Evolutionary conservation across 2,113 vertebrate species (phyloP), one percentile per base, ranked within the genome.

Genomic region (Leptodactylus fuscus): DNA sequence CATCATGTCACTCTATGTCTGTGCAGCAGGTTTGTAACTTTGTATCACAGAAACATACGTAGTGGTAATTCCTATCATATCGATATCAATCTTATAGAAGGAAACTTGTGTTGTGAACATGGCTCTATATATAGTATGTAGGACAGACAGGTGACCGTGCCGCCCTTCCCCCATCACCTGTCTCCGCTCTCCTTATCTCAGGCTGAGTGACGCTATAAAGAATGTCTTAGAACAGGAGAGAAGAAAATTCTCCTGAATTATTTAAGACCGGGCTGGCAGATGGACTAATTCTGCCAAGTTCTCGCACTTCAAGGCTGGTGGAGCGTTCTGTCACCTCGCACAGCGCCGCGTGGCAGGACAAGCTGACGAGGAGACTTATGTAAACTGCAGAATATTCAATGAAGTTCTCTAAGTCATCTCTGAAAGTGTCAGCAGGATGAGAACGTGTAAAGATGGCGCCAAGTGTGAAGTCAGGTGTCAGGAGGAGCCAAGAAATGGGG

Each of bases 241-340:
- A 34, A 41, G 36, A 62, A 44, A 16, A 46, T 49, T 24, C 73
- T 20, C 4, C 22, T 81, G 58, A 65, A 81, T 81, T 62, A 81
- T 81, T 65, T 18, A 81, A 24, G 7, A 3, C 36, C 7, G 34
- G 36, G 13, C 27, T 44, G 36, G 55, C 78, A 81, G 58, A 34
- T 65, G 78, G 22, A 41, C 55, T 22, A 11, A 44, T 65, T 38
- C 53, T 46, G 78, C 36, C 36, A 46, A 20, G 7, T 81, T 60
- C 4, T 62, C 78, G 51, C 62, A 49, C 62, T 32, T 49, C 27
- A 49, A 16, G n/a, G 79, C 27, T 69, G 22, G 2, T 9, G 27
- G 24, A 22, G 38, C 18, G 12, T 36, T 70, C 27, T 81, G 60
- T 81, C 80, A 70, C 80, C 80, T 81, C 41, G 29, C 32, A 10